These are phyloP conservation scores for Malthinus flaveolus DNA, from an alignment of 2,888 invertebrate genomes.

Conservation along the genomic window DNA sequence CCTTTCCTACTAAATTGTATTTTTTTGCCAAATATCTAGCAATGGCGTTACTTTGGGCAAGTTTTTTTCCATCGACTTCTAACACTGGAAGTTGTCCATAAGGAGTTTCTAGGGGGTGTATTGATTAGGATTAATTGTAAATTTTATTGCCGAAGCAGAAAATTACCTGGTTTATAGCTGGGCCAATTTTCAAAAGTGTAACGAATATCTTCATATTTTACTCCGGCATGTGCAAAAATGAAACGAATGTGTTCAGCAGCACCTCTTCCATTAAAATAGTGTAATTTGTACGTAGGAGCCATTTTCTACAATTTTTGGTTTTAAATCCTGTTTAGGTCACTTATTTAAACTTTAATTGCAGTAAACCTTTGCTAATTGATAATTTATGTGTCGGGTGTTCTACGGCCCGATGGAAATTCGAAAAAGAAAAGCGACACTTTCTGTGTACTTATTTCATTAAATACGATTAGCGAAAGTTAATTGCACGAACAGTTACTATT, in stretches of 20 bases:
- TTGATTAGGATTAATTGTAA: no score
- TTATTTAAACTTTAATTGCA: no score
- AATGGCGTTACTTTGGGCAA: conserved; percentile 64
- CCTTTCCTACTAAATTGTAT: conserved; percentile 58
- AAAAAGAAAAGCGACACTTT: no score
- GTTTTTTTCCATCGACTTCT: conserved; percentile 63
- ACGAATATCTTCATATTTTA: neutral
- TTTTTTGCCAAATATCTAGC: conserved; percentile 64
- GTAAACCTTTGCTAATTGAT: no score
- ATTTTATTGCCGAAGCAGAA: no score
- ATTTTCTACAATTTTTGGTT: neutral
- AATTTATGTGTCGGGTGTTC: no score
- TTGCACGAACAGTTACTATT: no score
- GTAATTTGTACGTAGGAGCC: neutral
- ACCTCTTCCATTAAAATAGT: neutral
- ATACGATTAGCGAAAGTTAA: no score
- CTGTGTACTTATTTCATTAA: no score
- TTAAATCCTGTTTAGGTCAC: no score
- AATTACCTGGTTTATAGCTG: no score
- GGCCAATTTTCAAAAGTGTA: neutral
- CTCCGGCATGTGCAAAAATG: neutral
- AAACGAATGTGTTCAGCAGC: neutral
- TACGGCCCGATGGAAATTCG: no score
- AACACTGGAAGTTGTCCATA: conserved; percentile 65
- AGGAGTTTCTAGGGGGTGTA: conserved; percentile 47